Conservation (phyloP, 2,797 vertebrate genomes). For the Rhinoraja longicauda region DNA sequence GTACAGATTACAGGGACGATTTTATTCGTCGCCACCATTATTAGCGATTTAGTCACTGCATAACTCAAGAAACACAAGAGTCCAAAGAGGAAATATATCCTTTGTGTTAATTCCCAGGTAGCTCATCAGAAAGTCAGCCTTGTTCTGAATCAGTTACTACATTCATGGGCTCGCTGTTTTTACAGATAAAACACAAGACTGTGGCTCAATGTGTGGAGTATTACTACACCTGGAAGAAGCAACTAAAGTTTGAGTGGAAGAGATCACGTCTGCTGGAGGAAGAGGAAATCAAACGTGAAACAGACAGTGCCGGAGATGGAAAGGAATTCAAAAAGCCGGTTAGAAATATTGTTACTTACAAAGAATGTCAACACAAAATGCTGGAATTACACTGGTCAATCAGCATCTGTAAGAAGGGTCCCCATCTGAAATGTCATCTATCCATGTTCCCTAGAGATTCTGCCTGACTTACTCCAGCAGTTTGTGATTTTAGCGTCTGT, state of each 20-base stretch:
- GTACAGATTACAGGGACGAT: neutral
- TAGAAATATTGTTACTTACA: slow-evolving; percentile 8
- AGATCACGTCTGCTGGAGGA: slow-evolving; percentile 44
- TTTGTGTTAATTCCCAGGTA: too few species aligned
- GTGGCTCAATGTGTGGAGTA: slow-evolving; percentile 66
- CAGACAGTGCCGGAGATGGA: neutral
- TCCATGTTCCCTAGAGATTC: too few species aligned
- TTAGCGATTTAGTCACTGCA: neutral
- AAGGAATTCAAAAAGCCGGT: slow-evolving; percentile 34
- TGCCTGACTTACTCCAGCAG: too few species aligned
- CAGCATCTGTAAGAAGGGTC: too few species aligned
- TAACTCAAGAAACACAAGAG: neutral
- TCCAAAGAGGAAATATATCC: neutral
- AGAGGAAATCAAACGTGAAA: slow-evolving; percentile 42
- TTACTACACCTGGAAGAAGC: slow-evolving; percentile 65
- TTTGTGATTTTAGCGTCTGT: too few species aligned
- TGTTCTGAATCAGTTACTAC: neutral
- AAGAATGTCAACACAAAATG: neutral
- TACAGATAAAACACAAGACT: slow-evolving; percentile 61
- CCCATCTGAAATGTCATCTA: too few species aligned
- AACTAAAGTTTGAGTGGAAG: slow-evolving; percentile 52
- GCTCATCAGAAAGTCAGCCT: neutral
- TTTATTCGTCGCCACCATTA: neutral
- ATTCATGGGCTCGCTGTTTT: slow-evolving; percentile 3
- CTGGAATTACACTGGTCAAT: neutral